Conservation (phyloP, 2,113 vertebrate genomes). For the Caracal caracal region DNA sequence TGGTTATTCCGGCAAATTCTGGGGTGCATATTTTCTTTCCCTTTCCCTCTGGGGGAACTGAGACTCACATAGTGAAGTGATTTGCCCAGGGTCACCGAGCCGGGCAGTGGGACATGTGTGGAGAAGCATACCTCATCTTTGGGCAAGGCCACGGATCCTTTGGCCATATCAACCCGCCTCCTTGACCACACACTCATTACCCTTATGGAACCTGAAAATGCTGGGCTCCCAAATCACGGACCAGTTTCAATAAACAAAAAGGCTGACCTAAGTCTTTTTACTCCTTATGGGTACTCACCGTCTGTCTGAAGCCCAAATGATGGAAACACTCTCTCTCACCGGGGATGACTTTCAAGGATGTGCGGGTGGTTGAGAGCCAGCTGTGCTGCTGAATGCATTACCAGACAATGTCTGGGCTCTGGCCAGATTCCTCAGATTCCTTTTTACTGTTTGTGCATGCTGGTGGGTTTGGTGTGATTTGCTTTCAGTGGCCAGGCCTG, state of each 20-base stretch:
- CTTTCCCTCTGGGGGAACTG: neutral
- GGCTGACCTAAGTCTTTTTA: neutral
- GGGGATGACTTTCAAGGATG: neutral
- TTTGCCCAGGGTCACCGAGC: neutral
- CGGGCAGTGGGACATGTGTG: neutral
- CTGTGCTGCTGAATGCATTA: neutral
- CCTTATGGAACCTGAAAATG: neutral
- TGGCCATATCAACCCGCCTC: neutral
- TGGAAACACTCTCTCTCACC: neutral
- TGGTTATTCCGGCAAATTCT: constrained; percentile 25
- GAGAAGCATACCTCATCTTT: neutral
- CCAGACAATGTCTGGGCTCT: rapidly evolving
- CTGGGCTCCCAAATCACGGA: neutral
- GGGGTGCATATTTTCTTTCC: neutral
- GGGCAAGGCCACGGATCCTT: neutral
- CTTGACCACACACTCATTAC: neutral
- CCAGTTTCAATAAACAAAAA: constrained; percentile 14
- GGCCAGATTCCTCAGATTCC: neutral
- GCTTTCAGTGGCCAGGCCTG: neutral
- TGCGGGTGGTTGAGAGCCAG: neutral
- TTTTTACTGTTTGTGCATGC: neutral
- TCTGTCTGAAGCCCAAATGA: neutral
- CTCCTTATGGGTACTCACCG: neutral
- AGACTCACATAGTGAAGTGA: neutral
- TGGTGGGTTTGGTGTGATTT: neutral